Conservation (phyloP, 2,888 invertebrate genomes). For the Ichneumoninae sp. region DNA sequence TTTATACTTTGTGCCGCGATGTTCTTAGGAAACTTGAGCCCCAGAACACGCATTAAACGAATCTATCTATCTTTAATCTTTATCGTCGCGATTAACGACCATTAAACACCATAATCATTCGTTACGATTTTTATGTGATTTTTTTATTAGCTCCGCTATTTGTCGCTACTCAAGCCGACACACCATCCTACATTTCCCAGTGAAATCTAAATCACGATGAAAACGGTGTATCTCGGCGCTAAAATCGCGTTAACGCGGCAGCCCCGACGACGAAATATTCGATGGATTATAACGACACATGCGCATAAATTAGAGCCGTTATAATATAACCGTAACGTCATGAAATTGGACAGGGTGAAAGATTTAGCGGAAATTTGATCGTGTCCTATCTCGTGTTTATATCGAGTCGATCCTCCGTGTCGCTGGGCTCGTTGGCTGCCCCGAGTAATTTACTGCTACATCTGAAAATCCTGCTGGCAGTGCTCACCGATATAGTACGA, state of each 20-base stretch:
- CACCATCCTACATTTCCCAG: not conserved
- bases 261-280: conserved; percentile 41
- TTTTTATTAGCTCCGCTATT: not conserved
- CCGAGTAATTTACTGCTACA: conserved; percentile 50
- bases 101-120: not conserved
- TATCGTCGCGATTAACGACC: not conserved
- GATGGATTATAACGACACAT: conserved; percentile 44
- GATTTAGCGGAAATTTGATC: conserved; percentile 66
- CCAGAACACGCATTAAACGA: too few relatives aligned
- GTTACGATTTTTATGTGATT: not conserved
- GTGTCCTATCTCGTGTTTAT: conserved; percentile 57
- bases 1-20: too few relatives aligned
- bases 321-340: conserved; percentile 39
- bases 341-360: conserved; percentile 57
- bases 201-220: not conserved
- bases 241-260: not conserved
- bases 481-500: conserved; percentile 26
- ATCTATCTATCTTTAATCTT: not conserved
- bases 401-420: conserved; percentile 34
- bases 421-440: conserved; percentile 4
- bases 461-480: conserved; percentile 56
- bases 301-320: conserved; percentile 42
- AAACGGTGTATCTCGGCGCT: not conserved
- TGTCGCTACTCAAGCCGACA: not conserved
- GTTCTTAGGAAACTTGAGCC: too few relatives aligned